Evolutionary conservation across 2,113 vertebrate species (phyloP), one percentile per base, ranked within the genome.

Genomic region (Larimichthys polyactis): DNA sequence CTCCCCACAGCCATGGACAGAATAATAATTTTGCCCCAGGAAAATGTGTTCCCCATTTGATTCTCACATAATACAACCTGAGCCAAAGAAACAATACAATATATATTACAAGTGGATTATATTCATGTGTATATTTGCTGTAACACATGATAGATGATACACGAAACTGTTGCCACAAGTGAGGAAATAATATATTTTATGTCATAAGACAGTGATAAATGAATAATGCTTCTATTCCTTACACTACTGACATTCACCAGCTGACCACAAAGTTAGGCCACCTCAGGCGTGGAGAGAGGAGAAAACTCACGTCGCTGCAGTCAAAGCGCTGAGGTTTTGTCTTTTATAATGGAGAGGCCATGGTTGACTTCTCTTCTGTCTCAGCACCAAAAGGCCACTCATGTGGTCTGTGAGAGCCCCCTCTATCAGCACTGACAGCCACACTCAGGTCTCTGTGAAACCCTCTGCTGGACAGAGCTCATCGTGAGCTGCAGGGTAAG

Each of bases 401-500:
- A 40, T 71, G 52, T 10, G 11, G 60, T 24, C 14, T 27, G 10
- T 46, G 20, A 46, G 36, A 74, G 27, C 27, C 0, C n/a, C 44
- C n/a, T 32, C 68, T 62, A 57, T 85, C 71, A 69, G 70, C 75
- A 16, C 63, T 11, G 14, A 52, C 69, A 36, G 74, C 59, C 29
- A 51, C 79, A 64, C 49, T 29, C 71, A 40, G 48, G 48, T 54
- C 44, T 20, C 17, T 24, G 27, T 48, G 20, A 20, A 68, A 44
- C 46, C 75, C 77, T 87, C 79, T 16, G 79, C 83, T 83, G 19
- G 75, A 10, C 5, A 9, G 68, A 9, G 68, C 59, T 62, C 29
- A 82, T 58, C 67, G 49, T 80, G 78, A 87, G 79, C 80, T 57
- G 63, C 11, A 1, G 43, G 54, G 27, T 57, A 54, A 81, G 51